Base-by-base conservation (phyloP, 2,113 vertebrate species). In the Pardalotus punctatus region DNA sequence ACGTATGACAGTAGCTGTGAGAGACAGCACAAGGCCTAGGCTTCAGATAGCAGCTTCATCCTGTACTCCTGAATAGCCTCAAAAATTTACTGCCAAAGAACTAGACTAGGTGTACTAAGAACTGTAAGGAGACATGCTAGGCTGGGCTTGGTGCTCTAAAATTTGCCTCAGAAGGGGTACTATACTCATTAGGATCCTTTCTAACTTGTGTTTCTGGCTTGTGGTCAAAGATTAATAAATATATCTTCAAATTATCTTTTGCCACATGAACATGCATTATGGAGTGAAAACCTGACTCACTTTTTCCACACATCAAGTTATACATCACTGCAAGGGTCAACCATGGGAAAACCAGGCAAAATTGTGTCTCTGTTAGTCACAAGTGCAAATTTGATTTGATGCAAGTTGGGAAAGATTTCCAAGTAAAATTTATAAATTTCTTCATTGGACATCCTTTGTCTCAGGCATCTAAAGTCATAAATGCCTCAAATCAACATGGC, bases 191-290 rank as follows among this genome's bases (percentile, higher is more conserved):
- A 58, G 43, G 40, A 73, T 85, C 0, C 9, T 89, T 57, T 78
- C 28, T 77, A 19, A 9, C 20, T 53, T 74, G 22, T 25, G 27
- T 90, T 86, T 57, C 56, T 81, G 24, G 43, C 6, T 53, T 87
- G 14, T 81, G 42, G 8, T 48, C 29, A 84, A 81, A 69, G 14
- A 21, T 91, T 66, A 86, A 67, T 51, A 95, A 42, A 64, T 47
- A 3, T 35, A 72, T 51, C 70, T 56, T 64, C 35, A 64, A 40
- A 33, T 17, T 15, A 13, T 50, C 16, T 73, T 91, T 86, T 66
- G 8, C 14, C 28, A 31, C 18, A 56, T 12, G 12, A 5, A 42
- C 0, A 0, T 40, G 15, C 0, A 2, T 78, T 62, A 28, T 57
- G 38, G 10, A 36, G 7, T 64, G 15, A 62, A 86, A 86, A 76